Conservation (phyloP, 2,888 invertebrate genomes). For the Melanostoma scalare region DNA sequence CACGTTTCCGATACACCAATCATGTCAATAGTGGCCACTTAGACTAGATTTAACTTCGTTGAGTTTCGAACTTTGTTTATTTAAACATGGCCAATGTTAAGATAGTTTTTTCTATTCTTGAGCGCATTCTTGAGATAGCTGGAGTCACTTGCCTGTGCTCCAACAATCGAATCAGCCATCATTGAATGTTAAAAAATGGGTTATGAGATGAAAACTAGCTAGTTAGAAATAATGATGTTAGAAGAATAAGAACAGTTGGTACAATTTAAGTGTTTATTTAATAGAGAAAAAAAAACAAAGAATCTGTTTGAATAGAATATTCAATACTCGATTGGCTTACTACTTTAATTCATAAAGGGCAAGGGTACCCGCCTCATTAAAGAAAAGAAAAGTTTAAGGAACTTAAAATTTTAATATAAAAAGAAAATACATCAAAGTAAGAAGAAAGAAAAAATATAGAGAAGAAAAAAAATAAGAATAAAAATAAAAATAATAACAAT, state of each 20-base stretch:
- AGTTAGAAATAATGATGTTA: background rate
- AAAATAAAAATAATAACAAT: too few relatives aligned
- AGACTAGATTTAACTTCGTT: too few relatives aligned
- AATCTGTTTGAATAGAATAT: background rate
- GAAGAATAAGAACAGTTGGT: too few relatives aligned
- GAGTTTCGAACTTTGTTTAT: too few relatives aligned
- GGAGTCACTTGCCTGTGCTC: conserved; percentile 5
- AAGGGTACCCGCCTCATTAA: background rate
- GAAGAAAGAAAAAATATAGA: background rate
- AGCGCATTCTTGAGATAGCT: conserved; percentile 1
- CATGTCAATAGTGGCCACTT: too few relatives aligned
- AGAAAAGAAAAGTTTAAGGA: background rate
- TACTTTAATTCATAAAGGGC: background rate
- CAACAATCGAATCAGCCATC: background rate
- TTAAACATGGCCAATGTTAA: too few relatives aligned
- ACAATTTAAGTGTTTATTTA: background rate
- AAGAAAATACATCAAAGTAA: background rate
- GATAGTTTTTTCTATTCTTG: background rate
- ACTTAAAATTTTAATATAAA: background rate
- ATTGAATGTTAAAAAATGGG: background rate
- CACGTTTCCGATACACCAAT: too few relatives aligned
- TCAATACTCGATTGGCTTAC: background rate
- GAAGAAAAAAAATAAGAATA: background rate
- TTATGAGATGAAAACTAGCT: background rate
- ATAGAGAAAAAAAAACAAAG: background rate